Base-by-base conservation (phyloP, 2,888 invertebrate species). In the Drosophila pseudotakahashii region DNA sequence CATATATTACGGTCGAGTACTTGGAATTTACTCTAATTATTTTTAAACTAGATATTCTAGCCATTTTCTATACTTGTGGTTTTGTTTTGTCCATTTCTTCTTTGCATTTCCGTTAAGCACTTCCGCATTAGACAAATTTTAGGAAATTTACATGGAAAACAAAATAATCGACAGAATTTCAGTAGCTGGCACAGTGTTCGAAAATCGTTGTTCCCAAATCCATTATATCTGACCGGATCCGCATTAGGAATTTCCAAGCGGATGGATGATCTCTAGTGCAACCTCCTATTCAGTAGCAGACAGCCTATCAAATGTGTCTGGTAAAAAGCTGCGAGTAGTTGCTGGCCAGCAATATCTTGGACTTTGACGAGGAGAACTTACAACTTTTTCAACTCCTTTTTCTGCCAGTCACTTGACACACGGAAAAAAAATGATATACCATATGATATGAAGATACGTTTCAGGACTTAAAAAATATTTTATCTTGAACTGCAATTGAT, bases 221-320 rank as follows among this genome's bases (percentile, higher is more conserved):
- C 61, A 60, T 48, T 62, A 19, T 23, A 36, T 7, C 7, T n/a
- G 26, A 7, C 30, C 37, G 30, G 32, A 26, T 30, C 14, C 13
- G 5, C 41, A 47, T 34, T 16, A 16, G 10, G 37, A 34, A 34
- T 47, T 42, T 23, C 23, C 0, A 6, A 37, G n/a, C 9, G 10
- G 14, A 34, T 23, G 11, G 23, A 36, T 26, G n/a, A 14, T 19
- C 16, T 4, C 23, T 16, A 34, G 50, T 41, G 9, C 39, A 52
- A 32, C 51, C 37, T n/a, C 39, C 11, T 55, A 55, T 2, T 26
- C 57, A 52, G 68, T 67, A 54, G 66, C 64, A n/a, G 66, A 64
- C 68, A 66, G 14, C 34, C 45, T 39, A 67, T 68, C 67, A 67
- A 68, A 58, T 67, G 67, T 47, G 68, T 58, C 68, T 68, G 58